Conservation (phyloP, 2,113 vertebrate species). For the Myotis davidii region DNA sequence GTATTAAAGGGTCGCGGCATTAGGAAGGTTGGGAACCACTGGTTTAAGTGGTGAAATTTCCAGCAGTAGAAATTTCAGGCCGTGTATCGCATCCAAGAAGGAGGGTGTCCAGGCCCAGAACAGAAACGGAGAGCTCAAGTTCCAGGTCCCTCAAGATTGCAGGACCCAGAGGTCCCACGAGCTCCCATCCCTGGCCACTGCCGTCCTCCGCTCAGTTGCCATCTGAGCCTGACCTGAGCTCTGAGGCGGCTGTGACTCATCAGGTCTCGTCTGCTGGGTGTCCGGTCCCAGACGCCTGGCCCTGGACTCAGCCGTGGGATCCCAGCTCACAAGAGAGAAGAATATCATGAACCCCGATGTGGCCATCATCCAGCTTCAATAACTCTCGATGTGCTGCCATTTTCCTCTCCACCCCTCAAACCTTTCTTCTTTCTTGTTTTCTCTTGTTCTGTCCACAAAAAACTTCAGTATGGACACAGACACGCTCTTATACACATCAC, state of each 20-base stretch:
- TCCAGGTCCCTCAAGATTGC: neutral
- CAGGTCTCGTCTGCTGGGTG: neutral
- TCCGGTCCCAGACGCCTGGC: neutral
- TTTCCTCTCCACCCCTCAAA: neutral
- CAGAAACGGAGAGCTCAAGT: neutral
- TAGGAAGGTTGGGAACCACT: no score
- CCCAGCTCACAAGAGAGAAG: neutral
- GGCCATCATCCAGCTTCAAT: neutral
- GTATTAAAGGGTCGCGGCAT: no score
- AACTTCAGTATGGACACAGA: neutral
- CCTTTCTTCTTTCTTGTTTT: neutral
- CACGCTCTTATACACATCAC: accelerated
- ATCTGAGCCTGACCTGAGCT: neutral
- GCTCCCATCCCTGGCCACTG: neutral
- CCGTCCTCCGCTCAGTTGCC: neutral
- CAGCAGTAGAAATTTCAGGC: neutral
- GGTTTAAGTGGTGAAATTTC: neutral
- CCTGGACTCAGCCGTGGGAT: neutral
- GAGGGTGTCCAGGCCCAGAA: neutral
- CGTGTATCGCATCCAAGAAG: neutral
- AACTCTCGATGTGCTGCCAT: neutral
- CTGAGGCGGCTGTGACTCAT: neutral
- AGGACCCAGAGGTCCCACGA: neutral
- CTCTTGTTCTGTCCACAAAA: neutral
- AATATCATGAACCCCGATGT: accelerated